Evolutionary conservation across 2,888 invertebrate species (phyloP), one percentile per base, ranked within the genome.

Genomic region (Epinotia nisella): DNA sequence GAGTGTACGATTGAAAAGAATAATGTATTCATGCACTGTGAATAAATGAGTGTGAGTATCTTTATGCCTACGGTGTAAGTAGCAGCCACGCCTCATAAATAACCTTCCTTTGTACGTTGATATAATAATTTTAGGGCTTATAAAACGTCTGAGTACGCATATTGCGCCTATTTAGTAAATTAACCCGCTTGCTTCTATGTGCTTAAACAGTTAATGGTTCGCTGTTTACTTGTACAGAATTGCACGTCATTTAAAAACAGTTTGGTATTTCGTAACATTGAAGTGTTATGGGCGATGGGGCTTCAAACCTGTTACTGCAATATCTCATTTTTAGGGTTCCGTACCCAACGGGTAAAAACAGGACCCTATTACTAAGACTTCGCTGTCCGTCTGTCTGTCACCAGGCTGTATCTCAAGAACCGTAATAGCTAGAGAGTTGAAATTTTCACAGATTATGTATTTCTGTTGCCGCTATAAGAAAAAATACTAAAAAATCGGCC

Each of bases 61-160:
- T 0, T 7, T 35, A 35, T 9, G 9, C 35, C 9, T 35, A 29
- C 68, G 56, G 74, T 74, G 70, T 70, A 2, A 74, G n/a, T 19
- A 29, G 11, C 59, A 3, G 21, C 35, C 35, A 0, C 13, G 21
- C 29, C 21, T 68, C 73, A 70, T 75, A 75, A 75, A 75, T 73
- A 75, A 75, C 73, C 21, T 64, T 64, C 62, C 70, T 70, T 75
- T 73, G 65, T 60, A 60, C 67, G 73, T 64, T 70, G 66, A 70
- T 73, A 58, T 73, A 66, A 75, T 75, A 75, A 75, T 75, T 75
- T 74, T 59, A 70, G 60, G 60, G 65, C 73, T 74, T 71, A 68
- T 56, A 71, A 56, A 68, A 62, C 19, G 62, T 49, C 62, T 68
- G 67, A 58, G 62, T 39, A 15, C 66, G 61, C 61, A 56, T 62